A percentile compares a stretch with the other conserved stretches of the same genome.
Conservation (phyloP, 2,797 vertebrate genomes). For the Lates japonicus region DNA sequence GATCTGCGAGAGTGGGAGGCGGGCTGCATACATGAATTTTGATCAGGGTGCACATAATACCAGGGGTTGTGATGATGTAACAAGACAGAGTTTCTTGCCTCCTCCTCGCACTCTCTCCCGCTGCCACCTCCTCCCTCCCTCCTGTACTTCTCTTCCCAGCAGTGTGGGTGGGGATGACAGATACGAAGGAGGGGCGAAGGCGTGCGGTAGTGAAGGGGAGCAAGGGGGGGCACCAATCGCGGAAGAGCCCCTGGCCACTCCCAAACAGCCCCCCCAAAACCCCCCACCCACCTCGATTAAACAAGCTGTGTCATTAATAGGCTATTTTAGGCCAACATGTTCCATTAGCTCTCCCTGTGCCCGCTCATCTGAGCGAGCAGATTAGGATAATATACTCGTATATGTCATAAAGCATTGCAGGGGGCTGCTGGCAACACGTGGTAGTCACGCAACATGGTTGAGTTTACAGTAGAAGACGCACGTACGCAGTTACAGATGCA, state of each 20-base stretch:
- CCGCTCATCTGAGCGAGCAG: constrained; percentile 46
- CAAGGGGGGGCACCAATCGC: constrained; percentile 25
- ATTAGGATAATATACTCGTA: constrained; percentile 45
- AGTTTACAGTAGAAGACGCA: constrained; percentile 3
- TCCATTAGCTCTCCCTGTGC: constrained; percentile 52
- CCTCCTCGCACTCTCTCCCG: background rate
- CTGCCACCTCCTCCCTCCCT: constrained; percentile 15
- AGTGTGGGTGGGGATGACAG: constrained; percentile 50
- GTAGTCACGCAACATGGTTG: constrained; percentile 10
- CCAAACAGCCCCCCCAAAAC: background rate
- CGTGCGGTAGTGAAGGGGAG: background rate
- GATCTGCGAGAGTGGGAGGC: constrained; percentile 55
- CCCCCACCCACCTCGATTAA: constrained; percentile 42
- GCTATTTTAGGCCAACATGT: constrained; percentile 63
- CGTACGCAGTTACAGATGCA: constrained; percentile 21
- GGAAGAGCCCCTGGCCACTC: constrained; percentile 1
- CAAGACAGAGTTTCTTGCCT: constrained; percentile 63
- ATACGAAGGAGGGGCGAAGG: constrained; percentile 10
- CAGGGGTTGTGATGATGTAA: constrained; percentile 72
- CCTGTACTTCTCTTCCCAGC: constrained; percentile 25
- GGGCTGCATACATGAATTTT: constrained; percentile 69
- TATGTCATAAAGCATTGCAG: constrained; percentile 46
- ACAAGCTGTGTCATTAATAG: constrained; percentile 67
- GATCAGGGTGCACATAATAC: constrained; percentile 58
- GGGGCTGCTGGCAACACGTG: constrained; percentile 12